Evolutionary conservation across 2,888 invertebrate genomes (phyloP).

Genomic region (Pterobdella sp.): DNA sequence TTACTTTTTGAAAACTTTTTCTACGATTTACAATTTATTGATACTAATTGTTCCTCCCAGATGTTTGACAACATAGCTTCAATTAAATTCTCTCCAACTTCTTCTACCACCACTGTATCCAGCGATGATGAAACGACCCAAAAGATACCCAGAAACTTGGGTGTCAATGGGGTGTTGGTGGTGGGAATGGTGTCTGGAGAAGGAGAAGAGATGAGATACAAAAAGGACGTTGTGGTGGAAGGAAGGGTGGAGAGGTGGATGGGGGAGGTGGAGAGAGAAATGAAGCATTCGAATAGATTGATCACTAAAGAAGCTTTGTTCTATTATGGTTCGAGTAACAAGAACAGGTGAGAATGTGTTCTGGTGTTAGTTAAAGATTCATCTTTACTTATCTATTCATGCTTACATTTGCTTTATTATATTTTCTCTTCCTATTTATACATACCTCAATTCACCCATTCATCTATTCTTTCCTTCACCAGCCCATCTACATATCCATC

Average conservation of each 20-base stretch:
- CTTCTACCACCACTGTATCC: slow-evolving; percentile 52
- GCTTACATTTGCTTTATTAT: not conserved
- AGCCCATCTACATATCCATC: not conserved
- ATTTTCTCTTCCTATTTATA: not conserved
- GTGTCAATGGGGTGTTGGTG: slow-evolving; percentile 50
- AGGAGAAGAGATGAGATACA: slow-evolving; percentile 76
- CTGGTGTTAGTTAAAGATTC: not conserved
- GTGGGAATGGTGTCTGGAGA: slow-evolving; percentile 79
- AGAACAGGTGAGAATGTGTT: slow-evolving; percentile 55
- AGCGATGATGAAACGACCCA: not conserved
- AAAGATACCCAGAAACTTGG: not conserved
- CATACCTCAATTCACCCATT: not conserved
- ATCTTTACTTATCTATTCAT: not conserved
- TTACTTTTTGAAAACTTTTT: not conserved
- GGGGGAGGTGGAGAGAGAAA: slow-evolving; percentile 73
- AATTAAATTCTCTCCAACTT: slow-evolving; percentile 63
- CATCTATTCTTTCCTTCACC: not conserved
- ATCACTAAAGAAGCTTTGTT: slow-evolving; percentile 79
- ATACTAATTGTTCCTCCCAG: slow-evolving; percentile 48
- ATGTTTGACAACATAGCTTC: slow-evolving; percentile 86
- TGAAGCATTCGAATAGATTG: slow-evolving; percentile 72
- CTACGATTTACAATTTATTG: not conserved
- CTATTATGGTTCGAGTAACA: slow-evolving; percentile 70
- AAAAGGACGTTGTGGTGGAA: slow-evolving; percentile 63
- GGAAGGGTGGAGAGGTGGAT: slow-evolving; percentile 87